Percentiles rank a stretch among this genome's conserved stretches.
phyloP scores from a whole-genome alignment of 2,888 invertebrate genomes.

The Aquatica leii region DNA sequence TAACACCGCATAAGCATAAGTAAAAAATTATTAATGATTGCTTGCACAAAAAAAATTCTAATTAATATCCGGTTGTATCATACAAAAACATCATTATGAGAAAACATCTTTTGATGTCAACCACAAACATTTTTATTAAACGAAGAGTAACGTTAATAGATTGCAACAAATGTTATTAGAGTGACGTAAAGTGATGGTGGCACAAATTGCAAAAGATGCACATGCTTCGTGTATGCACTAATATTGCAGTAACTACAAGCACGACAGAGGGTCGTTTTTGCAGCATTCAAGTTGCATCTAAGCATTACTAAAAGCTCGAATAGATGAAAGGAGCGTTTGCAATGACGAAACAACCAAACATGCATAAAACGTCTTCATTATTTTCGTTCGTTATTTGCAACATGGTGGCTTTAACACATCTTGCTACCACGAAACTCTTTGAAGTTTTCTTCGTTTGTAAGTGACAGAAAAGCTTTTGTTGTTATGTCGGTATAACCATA shows the following conservation, averaged over 20 bases:
- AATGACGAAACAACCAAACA: slow-evolving; percentile 42
- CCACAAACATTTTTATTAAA: no score
- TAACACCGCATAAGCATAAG: no score
- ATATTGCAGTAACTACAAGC: slow-evolving; percentile 28
- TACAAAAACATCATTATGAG: no score
- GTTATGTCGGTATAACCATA: slow-evolving; percentile 23
- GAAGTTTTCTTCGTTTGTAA: slow-evolving; percentile 42
- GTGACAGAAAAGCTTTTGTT: slow-evolving; percentile 38
- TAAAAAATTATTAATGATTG: no score
- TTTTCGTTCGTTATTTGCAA: slow-evolving; percentile 48
- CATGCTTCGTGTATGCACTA: slow-evolving; percentile 2
- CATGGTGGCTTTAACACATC: slow-evolving; percentile 37
- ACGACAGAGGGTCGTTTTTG: slow-evolving; percentile 30
- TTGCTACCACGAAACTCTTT: slow-evolving; percentile 38
- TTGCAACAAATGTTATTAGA: no score
- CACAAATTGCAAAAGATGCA: no score
- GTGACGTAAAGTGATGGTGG: no score
- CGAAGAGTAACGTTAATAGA: no score
- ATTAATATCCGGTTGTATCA: no score
- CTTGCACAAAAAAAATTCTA: no score
- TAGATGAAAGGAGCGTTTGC: slow-evolving; percentile 35
- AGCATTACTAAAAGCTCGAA: slow-evolving; percentile 22
- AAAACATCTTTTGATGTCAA: no score
- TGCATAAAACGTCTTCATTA: slow-evolving; percentile 53
- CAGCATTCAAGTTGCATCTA: slow-evolving; percentile 34